Conservation (phyloP, 2,888 invertebrate genomes). For the Ganaspis brasiliensis region DNA sequence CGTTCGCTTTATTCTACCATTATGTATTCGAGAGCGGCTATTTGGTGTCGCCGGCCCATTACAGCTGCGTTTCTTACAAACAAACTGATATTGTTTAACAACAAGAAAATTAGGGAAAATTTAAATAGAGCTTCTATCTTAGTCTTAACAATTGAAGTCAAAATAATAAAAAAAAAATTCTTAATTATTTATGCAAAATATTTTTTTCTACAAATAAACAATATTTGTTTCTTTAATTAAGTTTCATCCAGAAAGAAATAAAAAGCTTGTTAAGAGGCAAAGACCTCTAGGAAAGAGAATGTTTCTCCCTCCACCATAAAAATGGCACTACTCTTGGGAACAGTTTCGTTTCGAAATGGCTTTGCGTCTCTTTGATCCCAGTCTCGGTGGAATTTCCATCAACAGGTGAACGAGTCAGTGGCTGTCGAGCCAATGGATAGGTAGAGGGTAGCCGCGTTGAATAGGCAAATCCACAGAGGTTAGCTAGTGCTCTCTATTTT, state of each 20-base stretch:
- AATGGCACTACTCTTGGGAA: neutral
- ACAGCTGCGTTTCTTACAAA: too few relatives aligned
- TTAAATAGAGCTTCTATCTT: too few relatives aligned
- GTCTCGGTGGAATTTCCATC: slow-evolving; percentile 69
- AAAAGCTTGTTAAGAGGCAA: neutral
- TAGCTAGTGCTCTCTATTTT: slow-evolving; percentile 59
- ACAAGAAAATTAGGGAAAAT: too few relatives aligned
- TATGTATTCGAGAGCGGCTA: too few relatives aligned
- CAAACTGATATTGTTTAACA: too few relatives aligned
- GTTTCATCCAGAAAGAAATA: neutral
- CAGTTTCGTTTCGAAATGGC: slow-evolving; percentile 29
- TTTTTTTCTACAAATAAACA: too few relatives aligned
- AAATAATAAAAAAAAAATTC: too few relatives aligned
- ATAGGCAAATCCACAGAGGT: slow-evolving; percentile 64
- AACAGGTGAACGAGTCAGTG: slow-evolving; percentile 75
- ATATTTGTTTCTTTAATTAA: neutral
- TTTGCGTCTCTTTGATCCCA: slow-evolving; percentile 56
- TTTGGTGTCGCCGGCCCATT: too few relatives aligned
- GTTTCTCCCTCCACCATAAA: neutral
- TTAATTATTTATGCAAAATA: too few relatives aligned
- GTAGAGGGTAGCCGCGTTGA: slow-evolving; percentile 56
- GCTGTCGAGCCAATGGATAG: slow-evolving; percentile 62
- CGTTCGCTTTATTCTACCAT: too few relatives aligned
- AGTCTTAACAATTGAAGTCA: too few relatives aligned
- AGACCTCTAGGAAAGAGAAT: neutral